Evolutionary conservation across 2,888 invertebrate species (phyloP).

Genomic region (Suillia variegata): DNA sequence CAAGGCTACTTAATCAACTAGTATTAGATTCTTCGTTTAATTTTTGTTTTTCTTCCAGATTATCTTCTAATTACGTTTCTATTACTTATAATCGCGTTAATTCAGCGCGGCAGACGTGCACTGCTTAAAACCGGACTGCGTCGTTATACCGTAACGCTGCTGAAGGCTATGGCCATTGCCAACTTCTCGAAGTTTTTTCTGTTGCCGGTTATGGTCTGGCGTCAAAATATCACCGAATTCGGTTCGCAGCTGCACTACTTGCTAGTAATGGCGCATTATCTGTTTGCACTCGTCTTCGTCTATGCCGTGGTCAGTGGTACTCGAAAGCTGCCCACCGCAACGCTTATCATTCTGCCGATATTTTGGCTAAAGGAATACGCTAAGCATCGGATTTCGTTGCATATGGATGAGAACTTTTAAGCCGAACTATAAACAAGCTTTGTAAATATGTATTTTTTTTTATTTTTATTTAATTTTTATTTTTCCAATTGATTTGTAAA

Average conservation of each 20-base stretch:
- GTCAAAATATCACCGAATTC: conserved; percentile 56
- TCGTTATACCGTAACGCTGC: conserved; percentile 46
- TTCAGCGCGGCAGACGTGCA: conserved; percentile 27
- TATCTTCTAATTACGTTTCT: conserved; percentile 42
- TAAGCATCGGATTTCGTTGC: conserved; percentile 36
- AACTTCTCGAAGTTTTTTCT: conserved; percentile 67
- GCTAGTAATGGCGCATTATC: conserved; percentile 70
- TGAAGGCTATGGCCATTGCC: conserved; percentile 68
- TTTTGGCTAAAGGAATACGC: conserved; percentile 49
- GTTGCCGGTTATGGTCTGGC: conserved; percentile 71
- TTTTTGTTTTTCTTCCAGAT: conserved; percentile 33
- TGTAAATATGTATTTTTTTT: too few relatives aligned
- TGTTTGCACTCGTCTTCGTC: conserved; percentile 68
- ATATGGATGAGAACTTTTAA: conserved; percentile 38
- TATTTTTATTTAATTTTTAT: too few relatives aligned
- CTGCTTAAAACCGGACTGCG: conserved; percentile 28
- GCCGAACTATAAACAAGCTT: too few relatives aligned
- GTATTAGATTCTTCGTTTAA: background rate
- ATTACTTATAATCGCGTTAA: conserved; percentile 33
- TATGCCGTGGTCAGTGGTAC: conserved; percentile 63
- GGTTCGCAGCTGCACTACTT: conserved; percentile 63
- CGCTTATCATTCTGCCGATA: conserved; percentile 43
- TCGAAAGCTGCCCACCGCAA: conserved; percentile 34
- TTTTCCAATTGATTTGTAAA: too few relatives aligned
- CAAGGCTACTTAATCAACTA: too few relatives aligned